A percentile compares a stretch with the other conserved stretches of the same genome.
Conservation (phyloP, 1,140 invertebrate species). For the Neodiprion fabricii region DNA sequence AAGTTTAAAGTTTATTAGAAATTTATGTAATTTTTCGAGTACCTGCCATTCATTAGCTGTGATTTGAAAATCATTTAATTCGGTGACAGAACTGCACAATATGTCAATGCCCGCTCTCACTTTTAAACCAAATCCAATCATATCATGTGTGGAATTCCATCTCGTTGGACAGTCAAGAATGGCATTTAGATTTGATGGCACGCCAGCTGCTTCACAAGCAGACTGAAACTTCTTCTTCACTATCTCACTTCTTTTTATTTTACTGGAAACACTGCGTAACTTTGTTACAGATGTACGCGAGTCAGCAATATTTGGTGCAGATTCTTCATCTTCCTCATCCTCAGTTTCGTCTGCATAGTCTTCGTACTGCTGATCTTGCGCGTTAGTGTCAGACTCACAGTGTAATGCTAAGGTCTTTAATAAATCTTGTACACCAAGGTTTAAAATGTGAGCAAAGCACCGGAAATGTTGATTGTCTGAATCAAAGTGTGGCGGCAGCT, state of each 20-base stretch:
- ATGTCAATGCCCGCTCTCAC: conserved; percentile 26
- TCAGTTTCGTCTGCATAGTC: too few relatives aligned
- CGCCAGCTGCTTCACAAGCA: conserved; percentile 39
- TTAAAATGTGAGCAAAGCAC: conserved; percentile 17
- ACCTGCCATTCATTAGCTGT: conserved; percentile 38
- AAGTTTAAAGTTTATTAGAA: conserved; percentile 45
- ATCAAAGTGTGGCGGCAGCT: conserved; percentile 24
- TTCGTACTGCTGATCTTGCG: conserved; percentile 28
- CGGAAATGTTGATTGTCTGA: conserved; percentile 20
- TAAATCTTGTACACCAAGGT: conserved; percentile 22
- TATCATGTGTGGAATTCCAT: conserved; percentile 18
- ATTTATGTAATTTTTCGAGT: conserved; percentile 41
- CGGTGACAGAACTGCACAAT: conserved; percentile 37
- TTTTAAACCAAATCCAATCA: conserved; percentile 23
- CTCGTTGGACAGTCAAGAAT: background rate
- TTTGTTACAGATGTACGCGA: conserved; percentile 38
- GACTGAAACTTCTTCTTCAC: conserved; percentile 40
- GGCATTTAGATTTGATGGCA: conserved; percentile 9
- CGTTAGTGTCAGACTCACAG: conserved; percentile 17
- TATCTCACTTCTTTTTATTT: conserved; percentile 43
- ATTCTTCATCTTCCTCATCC: conserved; percentile 28
- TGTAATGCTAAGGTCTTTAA: background rate
- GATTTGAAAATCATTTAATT: conserved; percentile 42
- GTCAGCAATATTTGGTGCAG: conserved; percentile 12
- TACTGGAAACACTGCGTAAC: conserved; percentile 38